Conservation (phyloP, 2,113 vertebrate species). For the Xenotilapia flavipinnis region DNA sequence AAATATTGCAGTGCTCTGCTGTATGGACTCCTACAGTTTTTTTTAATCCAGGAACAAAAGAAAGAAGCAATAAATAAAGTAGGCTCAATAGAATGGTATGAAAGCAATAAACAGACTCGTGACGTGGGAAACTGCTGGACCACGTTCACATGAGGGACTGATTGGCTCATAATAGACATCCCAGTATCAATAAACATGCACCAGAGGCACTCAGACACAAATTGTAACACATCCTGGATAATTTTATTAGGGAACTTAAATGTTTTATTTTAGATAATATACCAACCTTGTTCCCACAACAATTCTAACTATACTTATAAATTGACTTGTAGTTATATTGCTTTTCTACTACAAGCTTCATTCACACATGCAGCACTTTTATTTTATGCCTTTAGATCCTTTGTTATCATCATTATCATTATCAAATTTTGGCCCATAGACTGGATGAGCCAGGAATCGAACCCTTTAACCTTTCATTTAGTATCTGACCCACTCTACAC, state of each 20-base stretch:
- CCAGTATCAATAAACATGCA: background rate
- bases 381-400: background rate
- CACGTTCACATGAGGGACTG: background rate
- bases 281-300: background rate
- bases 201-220: background rate
- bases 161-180: background rate
- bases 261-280: background rate
- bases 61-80: background rate
- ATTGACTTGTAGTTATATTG: background rate
- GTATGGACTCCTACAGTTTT: background rate
- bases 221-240: background rate
- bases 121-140: background rate
- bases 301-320: background rate
- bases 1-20: background rate
- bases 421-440: background rate
- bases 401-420: background rate
- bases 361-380: background rate
- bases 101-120: background rate
- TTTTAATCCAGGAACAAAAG: background rate
- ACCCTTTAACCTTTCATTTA: background rate
- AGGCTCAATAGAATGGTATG: background rate
- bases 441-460: background rate
- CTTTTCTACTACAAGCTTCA: background rate
- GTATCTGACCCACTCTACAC: background rate
- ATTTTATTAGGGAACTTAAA: background rate